Conservation (phyloP, 2,797 vertebrate genomes). For the Hyperoplus immaculatus region DNA sequence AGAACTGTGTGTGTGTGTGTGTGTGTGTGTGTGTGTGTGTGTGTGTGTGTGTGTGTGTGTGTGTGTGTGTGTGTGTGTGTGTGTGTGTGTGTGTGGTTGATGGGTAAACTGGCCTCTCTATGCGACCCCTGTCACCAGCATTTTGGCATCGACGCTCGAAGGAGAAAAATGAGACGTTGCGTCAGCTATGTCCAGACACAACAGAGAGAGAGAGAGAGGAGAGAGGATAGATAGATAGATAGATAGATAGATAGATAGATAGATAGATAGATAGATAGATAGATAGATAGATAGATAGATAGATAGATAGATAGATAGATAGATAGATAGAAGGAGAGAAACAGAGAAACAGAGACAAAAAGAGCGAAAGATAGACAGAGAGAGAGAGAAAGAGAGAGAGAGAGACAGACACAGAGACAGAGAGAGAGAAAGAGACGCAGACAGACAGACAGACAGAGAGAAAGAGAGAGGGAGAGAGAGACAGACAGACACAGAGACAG, state of each 20-base stretch:
- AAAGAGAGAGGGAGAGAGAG: too few relatives aligned
- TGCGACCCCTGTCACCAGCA: slow-evolving; percentile 52
- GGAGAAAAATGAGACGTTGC: slow-evolving; percentile 45
- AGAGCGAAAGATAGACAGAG: too few relatives aligned
- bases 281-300: too few relatives aligned
- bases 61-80: slow-evolving; percentile 14
- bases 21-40: slow-evolving; percentile 13
- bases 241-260: not conserved
- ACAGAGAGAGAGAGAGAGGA: slow-evolving; percentile 27
- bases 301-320: too few relatives aligned
- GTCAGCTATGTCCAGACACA: slow-evolving; percentile 59
- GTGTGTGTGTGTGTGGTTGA: slow-evolving; percentile 23
- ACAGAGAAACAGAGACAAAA: too few relatives aligned
- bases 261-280: too few relatives aligned
- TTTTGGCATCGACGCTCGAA: slow-evolving; percentile 29
- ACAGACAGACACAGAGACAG: too few relatives aligned
- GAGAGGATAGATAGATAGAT: not conserved
- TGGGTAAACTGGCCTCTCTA: slow-evolving; percentile 37
- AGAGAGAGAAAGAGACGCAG: too few relatives aligned
- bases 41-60: slow-evolving; percentile 16
- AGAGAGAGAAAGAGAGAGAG: too few relatives aligned
- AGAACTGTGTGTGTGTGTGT: not conserved
- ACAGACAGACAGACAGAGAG: too few relatives aligned
- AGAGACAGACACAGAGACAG: too few relatives aligned
- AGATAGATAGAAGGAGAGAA: too few relatives aligned